Evolutionary conservation across 2,888 invertebrate genomes (phyloP).

Genomic region (Oxyteleia sp.): DNA sequence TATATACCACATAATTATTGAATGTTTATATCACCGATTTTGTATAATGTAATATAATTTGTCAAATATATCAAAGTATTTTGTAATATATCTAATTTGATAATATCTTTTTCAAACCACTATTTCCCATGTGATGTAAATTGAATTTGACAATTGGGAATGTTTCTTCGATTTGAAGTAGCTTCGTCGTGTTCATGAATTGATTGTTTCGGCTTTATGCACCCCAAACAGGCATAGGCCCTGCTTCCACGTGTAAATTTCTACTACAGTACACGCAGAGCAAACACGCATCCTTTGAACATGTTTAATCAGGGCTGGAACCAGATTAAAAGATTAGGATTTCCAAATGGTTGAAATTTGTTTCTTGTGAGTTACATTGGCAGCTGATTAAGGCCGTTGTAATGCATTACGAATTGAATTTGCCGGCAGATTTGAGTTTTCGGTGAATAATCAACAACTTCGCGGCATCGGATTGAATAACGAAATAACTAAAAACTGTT

Average conservation of each 20-base stretch:
- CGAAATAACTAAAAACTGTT: not conserved
- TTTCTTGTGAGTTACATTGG: constrained; percentile 55
- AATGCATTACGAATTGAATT: constrained; percentile 36
- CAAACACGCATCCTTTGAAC: constrained; percentile 60
- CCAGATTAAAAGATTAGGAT: constrained; percentile 61
- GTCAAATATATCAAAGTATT: no score
- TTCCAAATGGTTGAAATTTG: constrained; percentile 56
- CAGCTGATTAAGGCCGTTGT: constrained; percentile 41
- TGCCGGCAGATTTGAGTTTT: constrained; percentile 16
- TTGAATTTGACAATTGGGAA: no score
- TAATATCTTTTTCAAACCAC: no score
- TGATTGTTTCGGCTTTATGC: constrained; percentile 55
- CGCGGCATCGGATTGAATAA: not conserved
- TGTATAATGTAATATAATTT: no score
- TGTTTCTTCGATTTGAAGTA: constrained; percentile 8
- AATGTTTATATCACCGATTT: constrained; percentile 30
- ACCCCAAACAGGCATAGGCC: constrained; percentile 31
- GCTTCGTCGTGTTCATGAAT: constrained; percentile 17
- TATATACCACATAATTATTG: constrained; percentile 40
- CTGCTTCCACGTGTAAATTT: constrained; percentile 39
- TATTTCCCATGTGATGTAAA: no score
- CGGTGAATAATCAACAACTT: constrained; percentile 13
- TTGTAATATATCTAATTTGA: no score
- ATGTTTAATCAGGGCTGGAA: constrained; percentile 52
- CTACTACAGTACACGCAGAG: constrained; percentile 35